Percentiles rank a stretch among this genome's conserved stretches.
These are phyloP conservation scores for Nephila pilipes DNA, from an alignment of 1,140 invertebrate genomes.

Conservation along the genomic window DNA sequence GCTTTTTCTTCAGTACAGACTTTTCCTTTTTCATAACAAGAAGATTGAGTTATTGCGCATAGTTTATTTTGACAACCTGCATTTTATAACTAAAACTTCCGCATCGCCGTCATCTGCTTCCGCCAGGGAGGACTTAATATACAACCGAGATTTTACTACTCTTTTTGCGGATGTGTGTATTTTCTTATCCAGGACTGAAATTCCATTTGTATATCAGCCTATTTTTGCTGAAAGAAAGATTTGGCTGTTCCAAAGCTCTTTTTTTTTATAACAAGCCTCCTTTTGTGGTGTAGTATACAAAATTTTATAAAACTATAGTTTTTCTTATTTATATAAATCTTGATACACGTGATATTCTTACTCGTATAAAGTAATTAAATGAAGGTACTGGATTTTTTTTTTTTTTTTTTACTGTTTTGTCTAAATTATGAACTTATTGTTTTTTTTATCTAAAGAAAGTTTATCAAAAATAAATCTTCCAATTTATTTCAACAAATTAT, in stretches of 20 bases:
- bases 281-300: background rate
- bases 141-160: background rate
- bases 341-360: background rate
- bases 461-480: too few species aligned
- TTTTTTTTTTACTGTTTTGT: too few species aligned
- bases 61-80: slow-evolving; percentile 29
- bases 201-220: background rate
- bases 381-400: too few species aligned
- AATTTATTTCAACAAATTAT: too few species aligned
- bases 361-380: background rate
- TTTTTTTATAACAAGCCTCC: background rate
- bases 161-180: background rate
- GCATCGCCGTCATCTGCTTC: background rate
- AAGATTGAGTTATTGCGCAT: background rate
- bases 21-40: background rate
- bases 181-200: background rate
- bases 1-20: background rate
- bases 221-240: background rate
- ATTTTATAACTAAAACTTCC: slow-evolving; percentile 45
- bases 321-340: background rate
- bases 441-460: too few species aligned
- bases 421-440: too few species aligned
- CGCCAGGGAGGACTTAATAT: background rate
- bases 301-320: background rate
- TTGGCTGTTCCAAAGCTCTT: background rate